Evolutionary conservation across 1,140 invertebrate species (phyloP).

Genomic region (Penaeus indicus): DNA sequence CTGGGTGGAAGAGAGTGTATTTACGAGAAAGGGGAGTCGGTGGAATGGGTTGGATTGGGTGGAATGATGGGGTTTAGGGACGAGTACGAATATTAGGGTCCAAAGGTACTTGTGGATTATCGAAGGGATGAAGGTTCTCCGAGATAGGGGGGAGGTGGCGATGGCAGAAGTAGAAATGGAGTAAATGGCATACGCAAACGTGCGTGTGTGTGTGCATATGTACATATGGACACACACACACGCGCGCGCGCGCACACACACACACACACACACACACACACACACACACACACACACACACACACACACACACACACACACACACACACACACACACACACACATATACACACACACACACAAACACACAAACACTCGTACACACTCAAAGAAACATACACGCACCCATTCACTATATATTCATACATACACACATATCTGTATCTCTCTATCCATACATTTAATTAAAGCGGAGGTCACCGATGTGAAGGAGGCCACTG

Average conservation of each 20-base stretch:
- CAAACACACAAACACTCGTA: no score
- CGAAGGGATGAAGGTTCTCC: background rate
- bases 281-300: background rate
- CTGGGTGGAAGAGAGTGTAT: no score
- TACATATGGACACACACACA: background rate
- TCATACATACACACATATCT: background rate
- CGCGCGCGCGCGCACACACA: no score
- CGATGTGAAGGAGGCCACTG: no score
- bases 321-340: background rate
- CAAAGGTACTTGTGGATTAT: no score
- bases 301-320: background rate
- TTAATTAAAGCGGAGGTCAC: background rate
- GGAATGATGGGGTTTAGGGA: no score
- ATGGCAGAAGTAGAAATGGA: background rate
- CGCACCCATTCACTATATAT: background rate
- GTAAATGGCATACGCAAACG: background rate
- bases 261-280: background rate
- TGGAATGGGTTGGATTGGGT: no score
- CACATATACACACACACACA: background rate
- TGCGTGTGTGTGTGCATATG: background rate
- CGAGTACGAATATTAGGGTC: no score
- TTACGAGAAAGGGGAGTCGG: no score
- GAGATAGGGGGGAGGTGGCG: background rate
- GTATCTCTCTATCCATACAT: background rate
- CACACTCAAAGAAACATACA: no score